Conservation (phyloP, 2,113 vertebrate species). For the Odontophorus gujanensis region DNA sequence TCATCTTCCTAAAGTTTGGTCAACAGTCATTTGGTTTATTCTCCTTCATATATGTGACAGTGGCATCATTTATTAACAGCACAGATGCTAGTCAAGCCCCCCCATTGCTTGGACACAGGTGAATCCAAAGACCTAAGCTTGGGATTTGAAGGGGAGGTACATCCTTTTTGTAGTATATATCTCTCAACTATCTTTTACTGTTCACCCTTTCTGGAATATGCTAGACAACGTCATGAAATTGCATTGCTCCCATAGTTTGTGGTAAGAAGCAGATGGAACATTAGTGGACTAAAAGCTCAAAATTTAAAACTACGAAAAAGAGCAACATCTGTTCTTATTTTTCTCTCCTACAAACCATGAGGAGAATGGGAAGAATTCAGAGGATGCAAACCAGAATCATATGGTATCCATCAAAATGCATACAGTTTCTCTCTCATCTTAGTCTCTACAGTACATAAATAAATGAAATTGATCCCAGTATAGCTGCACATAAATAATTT, state of each 20-base stretch:
- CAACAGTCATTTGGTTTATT: not conserved
- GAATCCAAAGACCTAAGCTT: not conserved
- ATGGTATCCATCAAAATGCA: constrained; percentile 35
- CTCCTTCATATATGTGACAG: not conserved
- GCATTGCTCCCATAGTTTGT: not conserved
- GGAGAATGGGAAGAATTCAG: constrained; percentile 42
- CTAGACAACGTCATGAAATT: not conserved
- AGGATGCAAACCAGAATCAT: constrained; percentile 39
- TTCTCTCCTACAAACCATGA: constrained; percentile 7
- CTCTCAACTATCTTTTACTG: not conserved
- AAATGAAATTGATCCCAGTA: not conserved
- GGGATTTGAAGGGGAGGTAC: not conserved
- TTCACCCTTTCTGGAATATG: not conserved
- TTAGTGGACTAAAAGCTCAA: constrained; percentile 10
- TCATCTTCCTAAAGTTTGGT: not conserved
- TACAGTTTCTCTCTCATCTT: constrained; percentile 26
- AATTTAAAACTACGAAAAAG: not conserved
- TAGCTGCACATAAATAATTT: constrained; percentile 10
- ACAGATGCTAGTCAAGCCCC: not conserved
- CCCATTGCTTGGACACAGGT: accelerated
- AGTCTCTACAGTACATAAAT: constrained; percentile 3
- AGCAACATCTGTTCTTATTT: constrained; percentile 47
- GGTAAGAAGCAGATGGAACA: constrained; percentile 18
- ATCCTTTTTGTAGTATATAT: not conserved
- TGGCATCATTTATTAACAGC: not conserved